Conservation (phyloP, 2,888 invertebrate species). For the Diaperis boleti region DNA sequence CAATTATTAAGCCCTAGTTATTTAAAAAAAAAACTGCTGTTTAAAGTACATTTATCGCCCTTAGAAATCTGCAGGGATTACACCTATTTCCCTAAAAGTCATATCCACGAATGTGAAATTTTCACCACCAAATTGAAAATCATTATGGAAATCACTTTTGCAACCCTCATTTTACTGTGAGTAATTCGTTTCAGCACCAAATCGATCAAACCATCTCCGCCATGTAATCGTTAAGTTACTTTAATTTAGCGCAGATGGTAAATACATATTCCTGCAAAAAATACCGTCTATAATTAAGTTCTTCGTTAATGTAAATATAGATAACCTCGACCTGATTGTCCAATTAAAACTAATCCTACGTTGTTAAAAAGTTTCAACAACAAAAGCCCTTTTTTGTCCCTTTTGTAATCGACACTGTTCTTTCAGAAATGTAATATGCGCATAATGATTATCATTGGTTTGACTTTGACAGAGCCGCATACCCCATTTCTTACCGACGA, state of each 20-base stretch:
- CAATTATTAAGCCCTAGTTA: not conserved
- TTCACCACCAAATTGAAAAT: conserved; percentile 10
- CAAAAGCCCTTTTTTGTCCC: too few species aligned
- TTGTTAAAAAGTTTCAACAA: too few species aligned
- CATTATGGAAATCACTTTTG: conserved; percentile 23
- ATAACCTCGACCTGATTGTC: too few species aligned
- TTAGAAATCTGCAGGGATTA: not conserved
- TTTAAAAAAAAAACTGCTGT: not conserved
- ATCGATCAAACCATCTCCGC: not conserved
- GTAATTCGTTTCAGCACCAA: conserved; percentile 4
- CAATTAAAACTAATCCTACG: too few species aligned
- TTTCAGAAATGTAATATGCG: too few species aligned
- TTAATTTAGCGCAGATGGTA: not conserved
- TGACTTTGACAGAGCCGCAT: not conserved
- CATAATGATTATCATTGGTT: too few species aligned
- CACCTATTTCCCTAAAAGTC: conserved; percentile 5
- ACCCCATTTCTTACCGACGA: not conserved
- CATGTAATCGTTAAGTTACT: not conserved
- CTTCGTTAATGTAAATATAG: too few species aligned
- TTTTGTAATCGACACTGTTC: too few species aligned
- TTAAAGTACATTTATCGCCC: not conserved
- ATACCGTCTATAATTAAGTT: too few species aligned
- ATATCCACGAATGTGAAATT: conserved; percentile 4
- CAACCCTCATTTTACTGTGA: conserved; percentile 9
- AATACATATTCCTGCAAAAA: not conserved